Percentiles rank a stretch among this genome's conserved stretches.
These are phyloP conservation scores for Nerophis lumbriciformis DNA, from an alignment of 2,113 vertebrate species.

Conservation along the genomic window DNA sequence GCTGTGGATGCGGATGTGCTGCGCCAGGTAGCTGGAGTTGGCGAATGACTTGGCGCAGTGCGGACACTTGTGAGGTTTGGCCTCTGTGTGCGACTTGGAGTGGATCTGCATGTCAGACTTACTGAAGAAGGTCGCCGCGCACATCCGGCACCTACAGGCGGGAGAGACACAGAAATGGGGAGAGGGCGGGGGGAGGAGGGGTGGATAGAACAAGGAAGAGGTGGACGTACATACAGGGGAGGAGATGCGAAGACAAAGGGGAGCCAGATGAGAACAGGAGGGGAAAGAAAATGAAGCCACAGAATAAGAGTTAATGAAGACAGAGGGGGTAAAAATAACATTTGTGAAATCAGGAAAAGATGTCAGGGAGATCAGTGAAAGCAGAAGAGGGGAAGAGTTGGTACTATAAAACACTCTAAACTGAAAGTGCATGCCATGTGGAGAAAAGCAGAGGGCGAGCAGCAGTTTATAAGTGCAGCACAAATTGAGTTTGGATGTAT, in stretches of 20 bases:
- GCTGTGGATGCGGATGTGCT: slow-evolving; percentile 98
- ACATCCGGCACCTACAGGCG: slow-evolving; percentile 95
- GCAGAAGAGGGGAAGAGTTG: slow-evolving; percentile 18
- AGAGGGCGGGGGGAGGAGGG: slow-evolving; percentile 8
- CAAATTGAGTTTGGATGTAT: slow-evolving; percentile 24
- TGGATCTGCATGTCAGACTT: slow-evolving; percentile 99
- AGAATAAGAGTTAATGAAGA: slow-evolving; percentile 18
- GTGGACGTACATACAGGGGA: slow-evolving; percentile 21
- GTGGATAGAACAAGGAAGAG: slow-evolving; percentile 41
- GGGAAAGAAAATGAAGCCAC: slow-evolving; percentile 24
- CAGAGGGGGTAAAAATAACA: slow-evolving; percentile 22
- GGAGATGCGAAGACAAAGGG: slow-evolving; percentile 12
- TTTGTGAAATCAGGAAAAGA: slow-evolving; percentile 11
- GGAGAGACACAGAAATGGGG: slow-evolving; percentile 71
- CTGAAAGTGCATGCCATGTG: slow-evolving; percentile 40
- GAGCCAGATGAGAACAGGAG: slow-evolving; percentile 15
- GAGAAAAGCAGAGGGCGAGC: slow-evolving; percentile 16
- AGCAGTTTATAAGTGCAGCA: slow-evolving; percentile 28
- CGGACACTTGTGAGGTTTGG: slow-evolving; percentile 99
- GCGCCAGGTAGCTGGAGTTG: slow-evolving; percentile 99
- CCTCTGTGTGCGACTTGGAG: slow-evolving; percentile 98
- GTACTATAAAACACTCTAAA: slow-evolving; percentile 22
- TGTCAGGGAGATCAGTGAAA: slow-evolving; percentile 39
- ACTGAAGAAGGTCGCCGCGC: slow-evolving; percentile 98
- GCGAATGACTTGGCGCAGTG: slow-evolving; percentile 99